Base-by-base conservation (phyloP, 2,113 vertebrate genomes). In the Eulemur rufifrons region DNA sequence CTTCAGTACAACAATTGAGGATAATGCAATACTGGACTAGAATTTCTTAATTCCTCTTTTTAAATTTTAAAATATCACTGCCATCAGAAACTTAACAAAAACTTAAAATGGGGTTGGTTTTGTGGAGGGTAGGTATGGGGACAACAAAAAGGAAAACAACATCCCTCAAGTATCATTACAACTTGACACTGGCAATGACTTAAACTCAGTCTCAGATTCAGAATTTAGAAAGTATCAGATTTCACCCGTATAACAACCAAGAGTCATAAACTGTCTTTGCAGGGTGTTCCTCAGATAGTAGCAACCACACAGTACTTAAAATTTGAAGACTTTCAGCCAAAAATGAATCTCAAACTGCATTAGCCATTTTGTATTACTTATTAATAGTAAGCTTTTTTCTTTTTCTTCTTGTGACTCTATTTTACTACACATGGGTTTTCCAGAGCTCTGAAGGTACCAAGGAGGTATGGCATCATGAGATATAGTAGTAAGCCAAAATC, bases 281-380 rank as follows among this genome's bases (percentile, higher is more conserved):
- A 87, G 71, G 54, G 25, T 63, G 64, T 81, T 76, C 50, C 15
- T 96, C 64, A 14, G 88, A 80, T 80, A 89, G n/a, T 45, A 93
- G 82, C 61, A 73, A 59, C 47, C 68, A 78, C 68, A 96, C 23
- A 91, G 81, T 50, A 86, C 20, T 86, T 91, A 39, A 9, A 86
- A 91, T 63, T 45, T 71, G 39, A 92, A 94, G 61, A 42, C 81
- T 95, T 92, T 73, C 61, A 63, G 42, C 56, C 34, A 92, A 97
- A 97, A 98, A 96, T 94, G 94, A 97, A 98, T 96, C 97, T 96
- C 78, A 94, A 97, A 94, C 95, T 97, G 84, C 91, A 96, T 96
- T 96, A 95, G 96, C 88, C 85, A 87, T 95, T 97, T 91, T 76
- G 91, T 89, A n/a, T 96, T 97, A 97, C 94, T 96, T 93, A 92